Evolutionary conservation across 2,113 vertebrate species (phyloP), one percentile per base, ranked within the genome.

Genomic region (Tragulus kanchil): DNA sequence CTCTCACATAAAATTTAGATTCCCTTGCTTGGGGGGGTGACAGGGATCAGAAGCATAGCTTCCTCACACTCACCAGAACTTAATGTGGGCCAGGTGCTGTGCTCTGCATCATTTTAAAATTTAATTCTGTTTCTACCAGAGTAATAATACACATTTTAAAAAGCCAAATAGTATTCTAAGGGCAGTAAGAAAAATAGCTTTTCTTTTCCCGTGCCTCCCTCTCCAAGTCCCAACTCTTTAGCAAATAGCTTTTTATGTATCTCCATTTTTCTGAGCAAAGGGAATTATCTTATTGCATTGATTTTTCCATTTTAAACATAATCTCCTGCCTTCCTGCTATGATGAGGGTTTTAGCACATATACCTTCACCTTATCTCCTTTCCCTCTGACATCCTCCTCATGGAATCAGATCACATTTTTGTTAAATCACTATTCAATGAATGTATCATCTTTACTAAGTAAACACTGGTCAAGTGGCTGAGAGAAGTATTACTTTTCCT

Each of bases 391-490:
- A 16, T 64, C 48, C 26, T 75, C 6, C 48, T 21, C 48, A 48
- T 52, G 77, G 10, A 59, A 75, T 73, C 36, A 19, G 15, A 28
- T 45, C 75, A 56, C 10, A 28, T 12, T 26, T 90, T 56, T 28
- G 36, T 75, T 87, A 69, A 89, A 65, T 67, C 62, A n/a, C 13
- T 73, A 88, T 54, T 87, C 67, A 25, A 10, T 16, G 67, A 69
- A 59, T 31, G 28, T 52, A 42, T 58, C 54, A 85, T 61, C 65
- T 93, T 96, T 89, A 78, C 84, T 85, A 62, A 85, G 71, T 42
- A 67, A 67, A 92, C 71, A 61, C n/a, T 42, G 50, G 26, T 75
- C 89, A 92, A 82, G 52, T 15, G 28, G 71, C 45, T 69, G 73
- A 28, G 52, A 65, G 65, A 77, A 85, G 28, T n/a, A 50, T 23